Base-by-base conservation (phyloP, 2,797 vertebrate species). In the Halcyon chelicuti region DNA sequence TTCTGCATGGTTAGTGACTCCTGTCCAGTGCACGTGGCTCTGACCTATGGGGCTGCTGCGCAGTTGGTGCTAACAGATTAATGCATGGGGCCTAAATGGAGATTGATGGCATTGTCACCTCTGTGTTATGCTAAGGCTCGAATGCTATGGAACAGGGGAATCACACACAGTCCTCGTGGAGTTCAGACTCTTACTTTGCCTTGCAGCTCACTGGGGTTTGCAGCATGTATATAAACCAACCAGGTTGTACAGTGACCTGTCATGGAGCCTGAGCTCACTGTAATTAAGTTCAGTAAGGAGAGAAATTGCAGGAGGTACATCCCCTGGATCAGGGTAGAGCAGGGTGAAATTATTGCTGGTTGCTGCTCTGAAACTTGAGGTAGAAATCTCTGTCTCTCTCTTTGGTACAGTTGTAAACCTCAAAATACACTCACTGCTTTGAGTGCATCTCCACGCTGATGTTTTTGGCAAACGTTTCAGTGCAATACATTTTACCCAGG, bases 91-190 rank as follows among this genome's bases (percentile, higher is more conserved):
- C 71, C 95, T 91, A 93, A 92, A 96, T 95, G 67, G 95, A 97
- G 96, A 97, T 89, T 65, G 96, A 96, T 92, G 90, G 93, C 80
- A 55, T 57, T 94, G 94, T 93, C 96, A 88, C 62, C 39, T 58
- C 66, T 54, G 46, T 65, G 90, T 76, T 78, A 90, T 5, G 86
- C 93, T 89, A 74, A 95, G 89, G 76, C 52, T 83, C 8, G 29
- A 81, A 67, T 74, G 8, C 83, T 82, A 52, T 42, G 72, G 67
- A 87, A 42, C 28, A 76, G 31, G 67, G 75, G 61, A 75, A 66
- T 62, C 82, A 40, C 58, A 37, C 25, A 12, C 57, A 40, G 68
- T 93, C 85, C 91, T 86, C 42, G n/a, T 14, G 9, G 72, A 42
- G 62, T 1, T 76, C 62, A 71, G 61, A 47, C 54, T 89, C 66